phyloP scores from a whole-genome alignment of 1,140 invertebrate genomes.

The Portunus trituberculatus region DNA sequence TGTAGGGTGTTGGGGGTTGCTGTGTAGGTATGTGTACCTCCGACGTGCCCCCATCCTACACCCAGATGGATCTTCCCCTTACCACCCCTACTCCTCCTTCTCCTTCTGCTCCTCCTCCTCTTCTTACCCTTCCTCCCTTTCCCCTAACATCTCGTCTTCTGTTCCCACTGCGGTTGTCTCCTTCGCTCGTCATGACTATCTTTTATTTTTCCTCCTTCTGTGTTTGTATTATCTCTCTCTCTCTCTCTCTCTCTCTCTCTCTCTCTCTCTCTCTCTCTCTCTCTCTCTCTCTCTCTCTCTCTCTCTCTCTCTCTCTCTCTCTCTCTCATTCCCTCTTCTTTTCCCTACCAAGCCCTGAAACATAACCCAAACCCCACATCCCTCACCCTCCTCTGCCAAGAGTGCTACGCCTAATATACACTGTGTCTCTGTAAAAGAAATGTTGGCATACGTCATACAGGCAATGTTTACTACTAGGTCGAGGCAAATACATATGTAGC shows the following conservation, averaged over 20 bases:
- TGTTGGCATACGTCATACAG: constrained; percentile 61
- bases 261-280: constrained; percentile 14
- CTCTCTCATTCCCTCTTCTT: background rate
- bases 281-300: constrained; percentile 9
- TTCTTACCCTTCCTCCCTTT: background rate
- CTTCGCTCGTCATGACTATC: background rate
- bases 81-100: background rate
- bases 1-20: constrained; percentile 39
- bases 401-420: constrained; percentile 49
- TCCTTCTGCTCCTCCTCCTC: background rate
- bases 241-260: constrained; percentile 21
- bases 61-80: background rate
- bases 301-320: constrained; percentile 3
- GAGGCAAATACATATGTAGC: constrained; percentile 64
- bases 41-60: background rate
- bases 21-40: constrained; percentile 51
- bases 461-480: constrained; percentile 58
- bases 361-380: background rate
- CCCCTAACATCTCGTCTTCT: background rate
- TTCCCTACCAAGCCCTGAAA: background rate
- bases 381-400: background rate
- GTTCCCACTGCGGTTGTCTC: background rate
- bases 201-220: background rate
- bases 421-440: constrained; percentile 53
- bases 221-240: background rate